Evolutionary conservation across 2,113 vertebrate genomes (phyloP), one percentile per base, ranked within the genome.

Genomic region (Saccopteryx leptura): DNA sequence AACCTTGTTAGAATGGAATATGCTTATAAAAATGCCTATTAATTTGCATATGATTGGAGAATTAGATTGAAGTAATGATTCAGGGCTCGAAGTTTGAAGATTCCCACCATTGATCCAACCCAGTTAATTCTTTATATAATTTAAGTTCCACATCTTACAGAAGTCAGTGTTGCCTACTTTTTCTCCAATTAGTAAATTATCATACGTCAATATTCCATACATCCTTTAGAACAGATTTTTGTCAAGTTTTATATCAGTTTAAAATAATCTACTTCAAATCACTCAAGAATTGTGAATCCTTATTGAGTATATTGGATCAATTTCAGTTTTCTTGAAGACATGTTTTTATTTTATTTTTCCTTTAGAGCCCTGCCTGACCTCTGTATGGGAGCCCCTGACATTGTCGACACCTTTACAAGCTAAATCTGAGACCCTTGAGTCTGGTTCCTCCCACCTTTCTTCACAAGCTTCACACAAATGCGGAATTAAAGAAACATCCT

Each of bases 361-460:
- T 85, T 82, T 9, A 6, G n/a, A n/a, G 58, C 7, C 26, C 12
- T 23, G 39, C 58, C 11, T 9, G 24, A 65, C 23, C 26, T 17
- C 54, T 79, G 31, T 87, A 33, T n/a, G 46, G 85, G 14, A 82
- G 12, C 24, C 10, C 4, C 39, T n/a, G 39, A 50, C 28, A 39
- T 28, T 11, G 17, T 8, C 6, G 21, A 72, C 76, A 33, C 66
- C 52, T 89, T 82, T 72, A 21, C n/a, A 58, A 76, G 56, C 19
- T 14, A 46, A 65, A 17, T 28, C 19, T 15, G 21, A 10, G 56
- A 24, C 7, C 28, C 52, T 79, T 58, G 13, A 15, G 48, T 81
- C 17, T 8, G 85, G 39, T 39, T 39, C 71, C 80, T 93, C 68
- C 90, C 87, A 95, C 85, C 94, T 97, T 97, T 98, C 96, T 97